Base-by-base conservation (phyloP, 2,888 invertebrate genomes). In the Trissonchulus latispiculum region DNA sequence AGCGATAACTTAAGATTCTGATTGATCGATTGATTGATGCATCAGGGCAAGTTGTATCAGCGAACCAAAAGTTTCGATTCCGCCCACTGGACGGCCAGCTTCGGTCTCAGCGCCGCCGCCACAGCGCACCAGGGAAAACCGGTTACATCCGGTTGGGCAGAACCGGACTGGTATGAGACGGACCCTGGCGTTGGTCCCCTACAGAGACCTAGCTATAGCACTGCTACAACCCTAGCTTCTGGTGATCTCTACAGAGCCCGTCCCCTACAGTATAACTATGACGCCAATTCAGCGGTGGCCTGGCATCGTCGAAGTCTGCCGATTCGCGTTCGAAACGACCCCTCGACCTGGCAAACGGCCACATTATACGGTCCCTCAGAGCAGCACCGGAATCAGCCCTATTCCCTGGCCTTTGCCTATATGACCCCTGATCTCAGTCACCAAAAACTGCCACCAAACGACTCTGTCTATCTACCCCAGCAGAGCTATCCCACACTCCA, bases 301-400 rank as follows among this genome's bases (percentile, higher is more conserved):
- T 68, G 69, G 69, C 69, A 68, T 8, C 33, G 69, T 35, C 69
- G 69, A n/a, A 68, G 69, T 68, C 36, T 68, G 36, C 69, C 69
- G n/a, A 33, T 36, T 8, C 69, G 69, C 3, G 31, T 68, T 33
- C 69, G 69, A 15, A 23, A 68, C 29, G 69, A 68, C 32, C 48
- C 8, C 48, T 15, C 48, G 48, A n/a, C n/a, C n/a, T n/a, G n/a
- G n/a, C n/a, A n/a, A n/a, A 23, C 48, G 23, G 48, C 48, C 48
- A 48, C 8, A 8, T 48, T 8, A 23, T 48, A 48, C 23, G 23
- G 8, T 48, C 48, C 48, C 23, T 48, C 8, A 15, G 48, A 48
- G 48, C 48, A 8, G 23, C 48, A 8, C 8, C 48, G 23, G 48
- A 48, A 23, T 15, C 48, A 15, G 23, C 48, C 8, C 8, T 48